These are phyloP conservation scores for Anableps anableps DNA, from an alignment of 2,797 vertebrate genomes.

Conservation along the genomic window DNA sequence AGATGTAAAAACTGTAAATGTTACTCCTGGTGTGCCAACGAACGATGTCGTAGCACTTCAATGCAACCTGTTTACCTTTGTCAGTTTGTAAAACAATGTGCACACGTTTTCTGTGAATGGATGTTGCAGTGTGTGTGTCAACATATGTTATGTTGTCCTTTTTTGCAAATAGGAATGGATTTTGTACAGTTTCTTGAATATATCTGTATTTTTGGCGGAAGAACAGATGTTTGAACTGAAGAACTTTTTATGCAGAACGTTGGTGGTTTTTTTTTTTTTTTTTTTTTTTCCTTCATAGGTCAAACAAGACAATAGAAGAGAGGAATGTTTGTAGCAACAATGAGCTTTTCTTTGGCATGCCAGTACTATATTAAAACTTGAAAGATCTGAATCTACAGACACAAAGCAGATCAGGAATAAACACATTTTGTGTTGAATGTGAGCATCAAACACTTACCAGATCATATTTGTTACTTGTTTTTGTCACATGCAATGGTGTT, in stretches of 20 bases:
- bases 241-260: slow-evolving; percentile 11
- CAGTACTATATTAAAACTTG: slow-evolving; percentile 10
- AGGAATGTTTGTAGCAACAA: slow-evolving; percentile 15
- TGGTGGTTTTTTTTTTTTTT: not conserved
- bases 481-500: slow-evolving; percentile 36
- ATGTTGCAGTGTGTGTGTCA: slow-evolving; percentile 31
- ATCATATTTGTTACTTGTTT: slow-evolving; percentile 17
- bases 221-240: slow-evolving; percentile 7
- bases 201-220: slow-evolving; percentile 58
- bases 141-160: slow-evolving; percentile 9
- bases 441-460: slow-evolving; percentile 22
- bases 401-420: slow-evolving; percentile 3
- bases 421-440: slow-evolving; percentile 13
- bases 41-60: slow-evolving; percentile 75
- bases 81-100: slow-evolving; percentile 41
- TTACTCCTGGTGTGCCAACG: slow-evolving; percentile 76
- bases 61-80: slow-evolving; percentile 76
- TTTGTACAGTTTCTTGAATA: slow-evolving; percentile 63
- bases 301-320: not conserved
- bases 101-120: slow-evolving; percentile 43
- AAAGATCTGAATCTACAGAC: not conserved
- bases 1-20: slow-evolving; percentile 76
- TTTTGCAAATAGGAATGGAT: slow-evolving; percentile 42
- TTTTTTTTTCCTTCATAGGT: not conserved
- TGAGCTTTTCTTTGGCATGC: slow-evolving; percentile 21